Base-by-base conservation (phyloP, 2,888 invertebrate genomes). In the Cephus spinipes region DNA sequence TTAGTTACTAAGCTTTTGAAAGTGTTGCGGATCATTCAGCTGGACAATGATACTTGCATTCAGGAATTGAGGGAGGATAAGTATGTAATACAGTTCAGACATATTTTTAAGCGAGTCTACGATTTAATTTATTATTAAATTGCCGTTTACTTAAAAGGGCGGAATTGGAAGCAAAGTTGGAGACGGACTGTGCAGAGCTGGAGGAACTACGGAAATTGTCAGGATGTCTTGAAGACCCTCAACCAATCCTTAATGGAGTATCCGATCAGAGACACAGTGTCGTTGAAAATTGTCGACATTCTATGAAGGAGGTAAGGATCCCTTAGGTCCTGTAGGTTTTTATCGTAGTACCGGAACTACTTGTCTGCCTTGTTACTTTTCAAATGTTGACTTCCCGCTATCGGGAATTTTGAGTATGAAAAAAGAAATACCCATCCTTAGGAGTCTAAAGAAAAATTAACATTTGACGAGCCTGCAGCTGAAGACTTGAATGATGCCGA, bases 1-100 rank as follows among this genome's bases (percentile, higher is more conserved):
- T 92, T 95, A 69, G 94, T 96, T 23, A 95, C 96, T 15, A 95
- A 95, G 89, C 92, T 97, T 86, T 92, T 96, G 77, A 95, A 95
- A 91, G 95, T 95, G 30, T 92, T 95, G 87, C 93, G 95, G 80
- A 96, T 96, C 84, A 94, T 96, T 86, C 95, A 95, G 88, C 92
- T 95, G 85, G 95, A 96, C 87, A 95, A 94, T 86, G 94, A 95
- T 81, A 94, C 94, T 76, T 94, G 94, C 86, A 94, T 95, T 87
- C 94, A 93, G 82, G 94, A 94, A 83, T 90, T 95, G 79, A 94
- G 95, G 89, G 93, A 94, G 78, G 94, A 95, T 88, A 94, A 94
- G 94, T 95, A 91, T 92, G 69, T 31, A 15, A 74, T 40, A 32
- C 30, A 23, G 23, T 55, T 55, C 2, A 55, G 55, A 23, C 9